phyloP scores from a whole-genome alignment of 1,140 invertebrate species.

The Chlorops oryzae region DNA sequence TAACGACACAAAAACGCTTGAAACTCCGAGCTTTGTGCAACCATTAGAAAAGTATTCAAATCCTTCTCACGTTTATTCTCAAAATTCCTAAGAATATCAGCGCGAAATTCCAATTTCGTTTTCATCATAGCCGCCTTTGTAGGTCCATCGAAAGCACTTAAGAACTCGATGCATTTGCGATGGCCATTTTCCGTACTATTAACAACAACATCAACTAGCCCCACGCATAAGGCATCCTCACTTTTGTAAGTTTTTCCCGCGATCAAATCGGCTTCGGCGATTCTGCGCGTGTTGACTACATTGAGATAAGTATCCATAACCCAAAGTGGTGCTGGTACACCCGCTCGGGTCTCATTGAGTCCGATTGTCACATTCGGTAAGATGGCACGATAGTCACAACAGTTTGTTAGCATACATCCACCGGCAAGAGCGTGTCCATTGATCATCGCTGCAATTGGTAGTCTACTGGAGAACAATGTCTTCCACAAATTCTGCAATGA shows the following conservation, averaged over 20 bases:
- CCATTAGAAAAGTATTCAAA: constrained; percentile 1
- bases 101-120: constrained; percentile 58
- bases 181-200: constrained; percentile 59
- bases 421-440: constrained; percentile 69
- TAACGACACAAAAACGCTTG: constrained; percentile 5
- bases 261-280: constrained; percentile 64
- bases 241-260: constrained; percentile 62
- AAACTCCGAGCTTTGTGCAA: not conserved
- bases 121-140: constrained; percentile 52
- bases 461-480: not conserved
- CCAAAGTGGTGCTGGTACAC: constrained; percentile 66
- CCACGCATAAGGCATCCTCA: constrained; percentile 62
- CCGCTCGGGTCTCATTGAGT: constrained; percentile 65
- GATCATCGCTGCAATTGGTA: constrained; percentile 9
- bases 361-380: constrained; percentile 67
- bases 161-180: constrained; percentile 57
- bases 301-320: constrained; percentile 53
- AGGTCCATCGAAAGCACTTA: constrained; percentile 56
- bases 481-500: constrained; percentile 8
- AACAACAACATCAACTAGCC: constrained; percentile 67
- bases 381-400: constrained; percentile 76
- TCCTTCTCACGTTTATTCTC: constrained; percentile 30
- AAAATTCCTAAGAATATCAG: constrained; percentile 49
- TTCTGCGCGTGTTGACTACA: constrained; percentile 20
- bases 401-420: constrained; percentile 67